phyloP scores from a whole-genome alignment of 2,888 invertebrate genomes.

The Mimas tiliae region DNA sequence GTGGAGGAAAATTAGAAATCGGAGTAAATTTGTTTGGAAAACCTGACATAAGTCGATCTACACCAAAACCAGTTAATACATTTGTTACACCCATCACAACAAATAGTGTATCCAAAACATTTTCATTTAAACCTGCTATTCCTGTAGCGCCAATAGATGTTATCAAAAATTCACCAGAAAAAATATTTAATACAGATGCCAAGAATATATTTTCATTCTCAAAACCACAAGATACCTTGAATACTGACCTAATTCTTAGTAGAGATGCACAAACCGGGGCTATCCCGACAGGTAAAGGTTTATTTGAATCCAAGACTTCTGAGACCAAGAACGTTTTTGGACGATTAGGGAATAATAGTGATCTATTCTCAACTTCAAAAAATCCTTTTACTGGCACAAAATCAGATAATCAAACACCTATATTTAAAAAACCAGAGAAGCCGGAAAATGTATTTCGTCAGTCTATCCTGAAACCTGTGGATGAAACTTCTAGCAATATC shows the following conservation, averaged over 20 bases:
- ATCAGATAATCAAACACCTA: slow-evolving; percentile 28
- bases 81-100: slow-evolving; percentile 39
- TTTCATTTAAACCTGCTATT: slow-evolving; percentile 75
- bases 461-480: background rate
- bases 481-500: background rate
- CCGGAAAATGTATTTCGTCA: background rate
- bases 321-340: slow-evolving; percentile 44
- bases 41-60: slow-evolving; percentile 49
- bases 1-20: slow-evolving; percentile 39
- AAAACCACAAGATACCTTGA: slow-evolving; percentile 62
- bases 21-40: slow-evolving; percentile 50
- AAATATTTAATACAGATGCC: slow-evolving; percentile 50
- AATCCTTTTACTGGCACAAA: slow-evolving; percentile 43
- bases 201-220: slow-evolving; percentile 72
- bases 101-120: slow-evolving; percentile 42
- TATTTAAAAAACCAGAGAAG: slow-evolving; percentile 13
- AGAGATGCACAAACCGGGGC: slow-evolving; percentile 45
- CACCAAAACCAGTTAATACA: slow-evolving; percentile 44
- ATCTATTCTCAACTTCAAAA: slow-evolving; percentile 40
- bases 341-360: slow-evolving; percentile 41
- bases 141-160: slow-evolving; percentile 62
- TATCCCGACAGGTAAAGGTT: slow-evolving; percentile 35
- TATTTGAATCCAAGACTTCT: slow-evolving; percentile 38
- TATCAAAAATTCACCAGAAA: slow-evolving; percentile 64
- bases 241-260: slow-evolving; percentile 42